Evolutionary conservation across 2,888 invertebrate species (phyloP), one percentile per base, ranked within the genome.

Genomic region (Tholera decimalis): DNA sequence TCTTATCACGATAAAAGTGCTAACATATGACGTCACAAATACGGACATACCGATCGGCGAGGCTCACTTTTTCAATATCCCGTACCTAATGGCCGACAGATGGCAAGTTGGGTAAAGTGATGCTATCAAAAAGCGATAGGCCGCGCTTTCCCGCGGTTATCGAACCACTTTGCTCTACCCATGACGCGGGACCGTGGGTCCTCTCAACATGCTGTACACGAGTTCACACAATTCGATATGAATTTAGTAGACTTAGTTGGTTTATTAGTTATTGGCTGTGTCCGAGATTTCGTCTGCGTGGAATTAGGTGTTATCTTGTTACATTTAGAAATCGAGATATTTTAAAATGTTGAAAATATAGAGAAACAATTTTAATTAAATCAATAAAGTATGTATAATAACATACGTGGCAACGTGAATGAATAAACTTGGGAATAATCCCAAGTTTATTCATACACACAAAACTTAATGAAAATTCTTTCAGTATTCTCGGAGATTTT

Each of bases 81-180:
- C 91, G 84, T 79, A 93, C 89, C 93, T 95, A 95, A 95, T 95
- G 95, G 94, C 91, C 91, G 88, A 84, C 95, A 95, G 93, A 93
- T 95, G 95, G 94, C 93, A 92, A 95, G 92, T 95, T 95, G 89
- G 91, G 90, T 89, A 94, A 95, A 95, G 95, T 94, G 95, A 94
- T 94, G 95, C 94, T 94, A 95, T 95, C 95, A 95, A 95, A 95
- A 94, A 94, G 92, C 94, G 92, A 94, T 95, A 94, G 94, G 94
- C 93, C 81, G 94, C 89, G 94, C 93, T 91, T 91, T 91, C 89
- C 87, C 86, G 71, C 92, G 92, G 95, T 95, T 95, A 94, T 94
- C 95, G 93, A 88, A 89, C 86, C 94, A 95, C 93, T 95, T 95
- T 94, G 88, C 94, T 91, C 89, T 80, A 80, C 84, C 86, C 85